phyloP scores from a whole-genome alignment of 2,888 invertebrate genomes.

The Coronaproctus castanopsis region DNA sequence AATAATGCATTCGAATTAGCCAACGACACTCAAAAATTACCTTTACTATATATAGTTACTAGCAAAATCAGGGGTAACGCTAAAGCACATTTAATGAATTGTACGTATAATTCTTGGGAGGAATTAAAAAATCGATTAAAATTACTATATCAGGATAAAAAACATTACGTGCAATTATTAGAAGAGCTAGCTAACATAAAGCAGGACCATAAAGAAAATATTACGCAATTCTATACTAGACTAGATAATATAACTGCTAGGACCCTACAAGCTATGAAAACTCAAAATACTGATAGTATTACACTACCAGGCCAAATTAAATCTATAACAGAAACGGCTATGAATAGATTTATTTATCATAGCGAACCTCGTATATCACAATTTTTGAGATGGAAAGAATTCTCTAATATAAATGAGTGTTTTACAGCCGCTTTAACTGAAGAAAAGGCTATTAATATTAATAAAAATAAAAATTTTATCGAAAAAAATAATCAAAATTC shows the following conservation, averaged over 20 bases:
- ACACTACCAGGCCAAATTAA: background rate
- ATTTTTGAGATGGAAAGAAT: background rate
- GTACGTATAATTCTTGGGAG: slow-evolving; percentile 2
- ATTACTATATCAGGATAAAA: slow-evolving; percentile 11
- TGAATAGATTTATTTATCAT: background rate
- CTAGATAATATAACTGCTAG: no score
- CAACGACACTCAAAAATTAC: no score
- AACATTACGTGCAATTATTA: slow-evolving; percentile 10
- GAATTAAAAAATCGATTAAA: slow-evolving; percentile 11
- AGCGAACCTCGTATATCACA: background rate
- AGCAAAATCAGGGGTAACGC: no score
- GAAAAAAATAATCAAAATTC: no score
- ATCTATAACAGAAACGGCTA: background rate
- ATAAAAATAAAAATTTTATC: no score
- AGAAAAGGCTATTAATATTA: no score
- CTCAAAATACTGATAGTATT: background rate
- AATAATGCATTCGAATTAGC: no score
- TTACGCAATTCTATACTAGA: slow-evolving; percentile 3
- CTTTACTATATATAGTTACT: no score
- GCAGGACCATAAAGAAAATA: slow-evolving; percentile 9
- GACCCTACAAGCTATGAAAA: no score
- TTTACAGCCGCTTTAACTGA: background rate
- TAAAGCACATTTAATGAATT: no score
- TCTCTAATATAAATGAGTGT: background rate
- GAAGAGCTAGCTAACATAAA: slow-evolving; percentile 8